Conservation (phyloP, 2,888 invertebrate species). For the Rhingia campestris region DNA sequence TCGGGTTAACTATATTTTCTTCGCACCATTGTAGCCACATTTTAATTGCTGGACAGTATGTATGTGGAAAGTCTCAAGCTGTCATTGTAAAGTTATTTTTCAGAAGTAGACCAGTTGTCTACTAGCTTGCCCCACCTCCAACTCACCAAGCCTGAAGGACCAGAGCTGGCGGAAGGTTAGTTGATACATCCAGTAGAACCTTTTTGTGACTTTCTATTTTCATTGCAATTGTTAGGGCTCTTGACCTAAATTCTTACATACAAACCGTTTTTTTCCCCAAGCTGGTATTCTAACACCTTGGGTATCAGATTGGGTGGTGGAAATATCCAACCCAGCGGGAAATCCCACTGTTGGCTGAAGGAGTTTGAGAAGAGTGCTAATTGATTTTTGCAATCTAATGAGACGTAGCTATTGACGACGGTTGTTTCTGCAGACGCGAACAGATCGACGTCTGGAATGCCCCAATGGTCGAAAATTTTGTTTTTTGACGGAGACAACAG, state of each 20-base stretch:
- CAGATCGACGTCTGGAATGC: constrained; percentile 51
- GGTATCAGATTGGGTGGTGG: constrained; percentile 50
- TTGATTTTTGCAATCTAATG: constrained; percentile 43
- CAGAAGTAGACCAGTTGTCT: constrained; percentile 25
- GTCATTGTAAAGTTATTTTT: constrained; percentile 35
- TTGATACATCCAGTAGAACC: constrained; percentile 28
- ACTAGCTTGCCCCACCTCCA: constrained; percentile 39
- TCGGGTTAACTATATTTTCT: constrained; percentile 13
- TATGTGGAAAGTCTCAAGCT: constrained; percentile 44
- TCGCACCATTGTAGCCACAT: constrained; percentile 32
- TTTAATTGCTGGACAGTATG: constrained; percentile 42
- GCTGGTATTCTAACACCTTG: constrained; percentile 22
- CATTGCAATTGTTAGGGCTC: constrained; percentile 22
- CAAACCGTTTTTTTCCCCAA: constrained; percentile 47
- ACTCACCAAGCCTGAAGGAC: constrained; percentile 45
- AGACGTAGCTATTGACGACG: constrained; percentile 45
- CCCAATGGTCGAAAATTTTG: constrained; percentile 36
- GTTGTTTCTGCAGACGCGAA: constrained; percentile 53
- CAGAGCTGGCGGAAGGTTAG: constrained; percentile 18
- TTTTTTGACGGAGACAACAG: constrained; percentile 36
- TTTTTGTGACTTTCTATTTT: constrained; percentile 17
- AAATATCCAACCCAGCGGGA: constrained; percentile 43
- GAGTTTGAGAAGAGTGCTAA: constrained; percentile 51
- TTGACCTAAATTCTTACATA: constrained; percentile 32
- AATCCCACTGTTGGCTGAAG: constrained; percentile 28